Percentiles rank a stretch among this genome's conserved stretches.
phyloP scores from a whole-genome alignment of 2,888 invertebrate species.

The Onthophagus sagittarius region DNA sequence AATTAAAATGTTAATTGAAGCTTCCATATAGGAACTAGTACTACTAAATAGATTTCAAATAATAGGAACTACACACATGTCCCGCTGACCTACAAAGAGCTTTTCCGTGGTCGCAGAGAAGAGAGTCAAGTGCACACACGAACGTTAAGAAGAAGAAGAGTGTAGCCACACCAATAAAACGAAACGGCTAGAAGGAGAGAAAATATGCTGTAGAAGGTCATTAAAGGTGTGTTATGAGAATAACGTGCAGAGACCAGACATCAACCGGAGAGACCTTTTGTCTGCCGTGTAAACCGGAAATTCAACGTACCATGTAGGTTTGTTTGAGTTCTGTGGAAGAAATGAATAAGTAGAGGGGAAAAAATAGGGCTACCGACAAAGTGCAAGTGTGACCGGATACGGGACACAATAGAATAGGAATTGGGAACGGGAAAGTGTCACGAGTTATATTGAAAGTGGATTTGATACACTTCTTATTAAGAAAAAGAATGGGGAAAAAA shows the following conservation, averaged over 20 bases:
- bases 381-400: not conserved
- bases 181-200: not conserved
- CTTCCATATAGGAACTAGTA: too few relatives aligned
- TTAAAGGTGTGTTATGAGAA: not conserved
- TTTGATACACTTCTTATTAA: not conserved
- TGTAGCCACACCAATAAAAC: not conserved
- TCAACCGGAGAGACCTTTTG: not conserved
- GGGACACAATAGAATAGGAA: not conserved
- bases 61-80: not conserved
- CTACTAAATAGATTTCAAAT: too few relatives aligned
- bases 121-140: not conserved
- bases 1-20: too few relatives aligned
- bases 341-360: not conserved
- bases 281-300: not conserved
- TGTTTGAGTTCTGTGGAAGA: not conserved
- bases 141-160: not conserved
- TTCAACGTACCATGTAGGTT: not conserved
- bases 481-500: not conserved
- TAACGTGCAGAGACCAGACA: not conserved
- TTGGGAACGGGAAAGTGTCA: not conserved
- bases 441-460: not conserved
- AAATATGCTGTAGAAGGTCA: not conserved
- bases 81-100: not conserved
- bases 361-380: not conserved
- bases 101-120: not conserved